Evolutionary conservation across 2,888 invertebrate species (phyloP).

Genomic region (Cataglyphis cursor): DNA sequence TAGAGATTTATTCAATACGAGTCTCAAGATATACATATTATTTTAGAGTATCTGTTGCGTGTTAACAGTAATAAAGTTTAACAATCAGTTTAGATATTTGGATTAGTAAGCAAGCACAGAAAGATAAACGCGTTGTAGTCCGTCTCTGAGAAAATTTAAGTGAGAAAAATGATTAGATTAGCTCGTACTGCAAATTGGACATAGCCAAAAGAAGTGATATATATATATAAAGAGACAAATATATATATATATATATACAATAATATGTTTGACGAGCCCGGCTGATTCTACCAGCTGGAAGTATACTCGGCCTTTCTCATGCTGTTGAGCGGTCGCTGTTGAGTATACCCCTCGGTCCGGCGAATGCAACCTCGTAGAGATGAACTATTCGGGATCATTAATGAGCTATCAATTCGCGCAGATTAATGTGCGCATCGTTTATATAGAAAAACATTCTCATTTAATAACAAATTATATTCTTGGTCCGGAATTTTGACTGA

Average conservation of each 20-base stretch:
- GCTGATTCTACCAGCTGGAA: constrained; percentile 85
- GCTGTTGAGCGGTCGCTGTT: constrained; percentile 86
- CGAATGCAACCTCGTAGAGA: constrained; percentile 84
- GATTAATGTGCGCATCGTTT: constrained; percentile 20
- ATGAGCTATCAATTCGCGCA: constrained; percentile 16
- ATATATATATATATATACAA: constrained; percentile 59
- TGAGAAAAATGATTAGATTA: constrained; percentile 63
- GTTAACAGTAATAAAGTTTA: not conserved
- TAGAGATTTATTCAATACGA: not conserved
- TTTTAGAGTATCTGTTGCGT: not conserved
- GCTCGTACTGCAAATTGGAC: constrained; percentile 29
- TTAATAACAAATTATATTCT: constrained; percentile 53
- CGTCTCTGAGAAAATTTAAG: constrained; percentile 64
- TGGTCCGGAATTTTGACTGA: constrained; percentile 74
- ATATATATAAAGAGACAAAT: constrained; percentile 54
- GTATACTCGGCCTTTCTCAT: constrained; percentile 87
- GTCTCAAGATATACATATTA: not conserved
- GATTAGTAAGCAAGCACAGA: not conserved
- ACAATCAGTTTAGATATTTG: not conserved
- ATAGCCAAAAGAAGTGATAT: constrained; percentile 44
- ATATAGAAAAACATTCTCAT: constrained; percentile 38
- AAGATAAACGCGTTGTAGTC: not conserved
- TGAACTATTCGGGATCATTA: constrained; percentile 81
- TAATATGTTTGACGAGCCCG: constrained; percentile 75
- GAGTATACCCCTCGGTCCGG: constrained; percentile 86